Evolutionary conservation across 2,888 invertebrate genomes (phyloP).

Genomic region (Metacarcinus magister): DNA sequence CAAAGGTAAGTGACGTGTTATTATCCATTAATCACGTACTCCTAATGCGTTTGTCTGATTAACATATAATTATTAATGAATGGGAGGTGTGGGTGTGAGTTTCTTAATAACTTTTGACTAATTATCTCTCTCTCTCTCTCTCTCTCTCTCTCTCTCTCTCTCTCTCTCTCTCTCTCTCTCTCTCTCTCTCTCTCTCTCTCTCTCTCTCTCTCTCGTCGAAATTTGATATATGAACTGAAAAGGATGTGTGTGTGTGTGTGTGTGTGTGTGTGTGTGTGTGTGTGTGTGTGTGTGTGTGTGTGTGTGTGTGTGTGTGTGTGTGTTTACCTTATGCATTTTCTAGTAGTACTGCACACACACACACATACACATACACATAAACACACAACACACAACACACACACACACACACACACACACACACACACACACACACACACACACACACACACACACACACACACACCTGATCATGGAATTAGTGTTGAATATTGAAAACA

Average conservation of each 20-base stretch:
- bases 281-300: too few relatives aligned
- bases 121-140: not conserved
- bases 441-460: not conserved
- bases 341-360: too few relatives aligned
- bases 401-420: not conserved
- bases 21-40: not conserved
- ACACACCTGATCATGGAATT: too few relatives aligned
- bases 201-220: not conserved
- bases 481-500: too few relatives aligned
- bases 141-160: not conserved
- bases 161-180: conserved; percentile 57
- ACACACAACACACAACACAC: too few relatives aligned
- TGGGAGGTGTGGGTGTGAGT: not conserved
- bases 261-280: too few relatives aligned
- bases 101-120: not conserved
- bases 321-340: too few relatives aligned
- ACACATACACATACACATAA: too few relatives aligned
- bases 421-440: not conserved
- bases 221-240: too few relatives aligned
- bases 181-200: not conserved
- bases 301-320: too few relatives aligned
- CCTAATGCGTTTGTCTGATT: not conserved
- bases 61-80: not conserved
- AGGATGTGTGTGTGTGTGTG: too few relatives aligned
- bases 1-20: not conserved